These are phyloP conservation scores for Antechinus flavipes DNA, from an alignment of 2,113 vertebrate species.

Conservation along the genomic window DNA sequence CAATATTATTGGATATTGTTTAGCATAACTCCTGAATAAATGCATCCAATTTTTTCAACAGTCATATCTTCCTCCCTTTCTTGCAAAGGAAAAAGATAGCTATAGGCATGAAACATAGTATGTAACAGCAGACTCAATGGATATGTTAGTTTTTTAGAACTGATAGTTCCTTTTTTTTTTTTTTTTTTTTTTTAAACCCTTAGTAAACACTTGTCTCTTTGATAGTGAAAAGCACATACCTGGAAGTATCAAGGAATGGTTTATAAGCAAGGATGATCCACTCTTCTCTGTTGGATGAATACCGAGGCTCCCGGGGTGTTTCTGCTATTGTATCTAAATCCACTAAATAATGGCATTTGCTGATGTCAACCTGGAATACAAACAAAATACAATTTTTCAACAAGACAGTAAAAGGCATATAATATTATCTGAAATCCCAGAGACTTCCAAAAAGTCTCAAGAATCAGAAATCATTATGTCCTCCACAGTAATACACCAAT, in stretches of 20 bases:
- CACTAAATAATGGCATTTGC: constrained; percentile 96
- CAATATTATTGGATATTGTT: neutral
- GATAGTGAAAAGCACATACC: constrained; percentile 82
- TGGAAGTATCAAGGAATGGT: constrained; percentile 94
- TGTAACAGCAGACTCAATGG: neutral
- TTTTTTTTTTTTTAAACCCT: neutral
- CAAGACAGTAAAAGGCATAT: constrained; percentile 21
- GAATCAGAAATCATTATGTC: neutral
- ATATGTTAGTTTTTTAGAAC: neutral
- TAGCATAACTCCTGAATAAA: neutral
- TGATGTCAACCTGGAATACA: constrained; percentile 90
- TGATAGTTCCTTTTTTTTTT: neutral
- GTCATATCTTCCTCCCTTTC: neutral
- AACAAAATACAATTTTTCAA: constrained; percentile 50
- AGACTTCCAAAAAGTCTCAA: neutral
- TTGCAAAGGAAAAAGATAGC: neutral
- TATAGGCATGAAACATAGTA: neutral
- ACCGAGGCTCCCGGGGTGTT: constrained; percentile 90
- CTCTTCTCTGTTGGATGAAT: constrained; percentile 92
- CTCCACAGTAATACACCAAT: neutral
- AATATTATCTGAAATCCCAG: constrained; percentile 16
- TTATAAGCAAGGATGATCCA: constrained; percentile 93
- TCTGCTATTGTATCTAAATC: constrained; percentile 91
- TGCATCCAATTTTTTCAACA: neutral
- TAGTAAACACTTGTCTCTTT: neutral